Evolutionary conservation across 2,113 vertebrate genomes (phyloP).

Genomic region (Zosterops japonicus): DNA sequence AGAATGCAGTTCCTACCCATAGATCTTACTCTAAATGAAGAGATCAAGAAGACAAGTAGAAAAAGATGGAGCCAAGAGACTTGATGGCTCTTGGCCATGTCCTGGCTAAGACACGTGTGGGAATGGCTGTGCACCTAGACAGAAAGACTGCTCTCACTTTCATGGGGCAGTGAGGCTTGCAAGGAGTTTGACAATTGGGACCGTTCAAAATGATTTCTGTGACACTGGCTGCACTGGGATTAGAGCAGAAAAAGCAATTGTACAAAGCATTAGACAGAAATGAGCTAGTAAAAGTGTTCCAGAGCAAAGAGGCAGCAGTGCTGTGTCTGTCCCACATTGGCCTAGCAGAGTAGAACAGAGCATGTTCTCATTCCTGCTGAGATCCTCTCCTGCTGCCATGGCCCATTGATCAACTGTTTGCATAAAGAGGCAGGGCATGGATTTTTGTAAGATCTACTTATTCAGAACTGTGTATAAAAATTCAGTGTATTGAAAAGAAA

Average conservation of each 20-base stretch:
- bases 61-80: constrained; percentile 6
- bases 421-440: not conserved
- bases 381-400: not conserved
- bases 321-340: not conserved
- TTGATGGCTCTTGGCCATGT: not conserved
- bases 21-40: constrained; percentile 36
- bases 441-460: not conserved
- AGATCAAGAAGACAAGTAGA: constrained; percentile 23
- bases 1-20: not conserved
- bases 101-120: not conserved
- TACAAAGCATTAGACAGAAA: not conserved
- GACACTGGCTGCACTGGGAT: not conserved
- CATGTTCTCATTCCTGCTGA: not conserved
- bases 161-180: not conserved
- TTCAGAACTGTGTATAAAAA: not conserved
- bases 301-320: not conserved
- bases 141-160: not conserved
- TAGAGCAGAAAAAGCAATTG: not conserved
- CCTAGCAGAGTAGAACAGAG: not conserved
- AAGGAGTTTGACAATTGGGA: not conserved
- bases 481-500: not conserved
- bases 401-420: not conserved
- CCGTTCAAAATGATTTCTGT: not conserved
- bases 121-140: not conserved
- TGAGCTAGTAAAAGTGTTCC: not conserved